These are phyloP conservation scores for Drosophila leonis DNA, from an alignment of 2,888 invertebrate genomes.

Conservation along the genomic window DNA sequence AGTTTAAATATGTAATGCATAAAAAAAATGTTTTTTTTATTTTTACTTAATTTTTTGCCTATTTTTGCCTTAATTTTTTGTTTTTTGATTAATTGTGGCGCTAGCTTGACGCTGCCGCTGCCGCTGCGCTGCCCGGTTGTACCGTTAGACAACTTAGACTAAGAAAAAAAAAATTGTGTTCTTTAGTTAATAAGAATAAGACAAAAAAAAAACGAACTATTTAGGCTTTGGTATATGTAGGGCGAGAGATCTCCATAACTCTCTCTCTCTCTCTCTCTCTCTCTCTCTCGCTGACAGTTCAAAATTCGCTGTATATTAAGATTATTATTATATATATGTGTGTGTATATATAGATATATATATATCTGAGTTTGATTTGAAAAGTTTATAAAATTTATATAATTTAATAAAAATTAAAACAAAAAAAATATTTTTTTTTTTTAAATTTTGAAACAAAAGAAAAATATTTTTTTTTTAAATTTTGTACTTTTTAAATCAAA, in stretches of 20 bases:
- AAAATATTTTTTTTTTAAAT: not conserved
- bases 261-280: not conserved
- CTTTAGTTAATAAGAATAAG: conserved; percentile 4
- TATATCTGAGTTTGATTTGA: not conserved
- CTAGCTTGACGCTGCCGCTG: conserved; percentile 6
- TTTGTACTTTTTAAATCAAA: not conserved
- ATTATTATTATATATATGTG: not conserved
- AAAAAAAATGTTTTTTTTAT: conserved; percentile 25
- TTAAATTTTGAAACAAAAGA: not conserved
- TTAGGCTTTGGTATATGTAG: conserved; percentile 73
- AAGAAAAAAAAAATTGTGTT: conserved; percentile 31
- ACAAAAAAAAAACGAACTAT: conserved; percentile 48
- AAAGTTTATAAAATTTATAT: not conserved
- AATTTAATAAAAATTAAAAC: not conserved
- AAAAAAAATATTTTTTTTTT: not conserved
- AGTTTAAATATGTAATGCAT: conserved; percentile 18
- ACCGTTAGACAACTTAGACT: conserved; percentile 41
- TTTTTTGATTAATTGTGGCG: conserved; percentile 6
- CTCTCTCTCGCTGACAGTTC: conserved; percentile 47
- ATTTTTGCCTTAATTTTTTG: not conserved
- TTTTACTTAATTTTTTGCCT: conserved; percentile 43
- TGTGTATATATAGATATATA: not conserved
- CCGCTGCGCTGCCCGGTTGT: conserved; percentile 39
- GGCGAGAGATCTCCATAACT: conserved; percentile 44
- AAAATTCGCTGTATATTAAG: conserved; percentile 27